Evolutionary conservation across 64 coral and sea anemone genomes (phyloP), one percentile per base, ranked within the genome.

Genomic region (Montipora foliosa): DNA sequence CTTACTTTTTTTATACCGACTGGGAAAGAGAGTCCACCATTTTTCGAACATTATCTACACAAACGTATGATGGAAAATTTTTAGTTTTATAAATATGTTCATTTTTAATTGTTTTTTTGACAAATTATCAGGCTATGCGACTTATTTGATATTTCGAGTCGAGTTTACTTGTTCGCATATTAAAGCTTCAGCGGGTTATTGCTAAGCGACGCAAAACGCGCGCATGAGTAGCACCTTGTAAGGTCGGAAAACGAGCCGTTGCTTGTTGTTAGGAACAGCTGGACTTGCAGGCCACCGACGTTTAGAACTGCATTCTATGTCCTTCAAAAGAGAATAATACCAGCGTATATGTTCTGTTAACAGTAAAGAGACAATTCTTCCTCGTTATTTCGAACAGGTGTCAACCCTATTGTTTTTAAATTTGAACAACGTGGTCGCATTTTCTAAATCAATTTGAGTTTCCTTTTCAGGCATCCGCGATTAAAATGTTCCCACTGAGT

Each of bases 361-460:
- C 67, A 71, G 71, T 86, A 64, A 86, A 86, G 47, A 17, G 11
- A 71, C 62, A 72, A 86, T 72, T 72, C 5, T 49, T 16, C 19
- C 45, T 50, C 37, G 44, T 24, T 47, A 47, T 71, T 86, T 71
- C 11, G 46, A 49, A 68, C 82, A 86, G 82, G 82, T 86, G 82
- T 47, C 12, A 6, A 49, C 3, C 3, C 46, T 12, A 73, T 86
- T 86, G 82, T 86, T 86, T 72, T 16, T 16, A 8, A 5, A 17
- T 70, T 71, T 48, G 45, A 49, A 86, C 71, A 86, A 86, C 82
- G 82, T 86, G 82, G 82, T 86, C 67, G 45, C 19, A 47, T 67
- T 71, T 86, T 86, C 8, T 71, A 2, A 49, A 51, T 8, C 45
- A 71, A 71, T 86, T 49, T 71, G 16, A 72, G 64, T 86, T 86